Evolutionary conservation across 2,113 vertebrate genomes (phyloP).

Genomic region (Laticauda laticaudata): DNA sequence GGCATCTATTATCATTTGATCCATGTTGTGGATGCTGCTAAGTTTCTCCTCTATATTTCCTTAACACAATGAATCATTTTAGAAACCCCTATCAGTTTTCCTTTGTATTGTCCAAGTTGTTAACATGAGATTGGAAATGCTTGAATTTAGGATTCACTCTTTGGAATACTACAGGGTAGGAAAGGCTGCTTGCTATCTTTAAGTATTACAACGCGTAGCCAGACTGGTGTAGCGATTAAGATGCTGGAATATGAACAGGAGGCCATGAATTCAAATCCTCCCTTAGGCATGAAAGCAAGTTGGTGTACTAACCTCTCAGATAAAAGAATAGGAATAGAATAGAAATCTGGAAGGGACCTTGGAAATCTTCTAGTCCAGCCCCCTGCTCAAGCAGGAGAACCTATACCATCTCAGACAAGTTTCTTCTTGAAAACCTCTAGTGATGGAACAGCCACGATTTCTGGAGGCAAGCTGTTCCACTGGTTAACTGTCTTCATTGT

Average conservation of each 20-base stretch:
- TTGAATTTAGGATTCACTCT: background rate
- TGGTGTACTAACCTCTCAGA: background rate
- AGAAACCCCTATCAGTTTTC: background rate
- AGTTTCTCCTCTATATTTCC: background rate
- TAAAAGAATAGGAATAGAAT: no score
- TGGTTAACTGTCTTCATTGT: no score
- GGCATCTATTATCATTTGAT: background rate
- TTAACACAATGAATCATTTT: background rate
- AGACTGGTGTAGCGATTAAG: background rate
- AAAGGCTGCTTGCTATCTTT: background rate
- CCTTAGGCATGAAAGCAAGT: background rate
- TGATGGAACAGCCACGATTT: no score
- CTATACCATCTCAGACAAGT: no score
- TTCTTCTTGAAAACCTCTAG: no score
- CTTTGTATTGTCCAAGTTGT: background rate
- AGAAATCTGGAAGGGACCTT: no score
- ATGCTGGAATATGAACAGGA: background rate
- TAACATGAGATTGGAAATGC: background rate
- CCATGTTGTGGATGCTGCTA: background rate
- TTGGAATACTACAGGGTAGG: background rate
- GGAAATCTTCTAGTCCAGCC: no score
- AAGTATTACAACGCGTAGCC: background rate
- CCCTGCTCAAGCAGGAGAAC: no score
- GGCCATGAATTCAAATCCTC: background rate
- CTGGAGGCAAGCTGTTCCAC: no score